Evolutionary conservation across 2,888 invertebrate genomes (phyloP).

Genomic region (Tipula helvola): DNA sequence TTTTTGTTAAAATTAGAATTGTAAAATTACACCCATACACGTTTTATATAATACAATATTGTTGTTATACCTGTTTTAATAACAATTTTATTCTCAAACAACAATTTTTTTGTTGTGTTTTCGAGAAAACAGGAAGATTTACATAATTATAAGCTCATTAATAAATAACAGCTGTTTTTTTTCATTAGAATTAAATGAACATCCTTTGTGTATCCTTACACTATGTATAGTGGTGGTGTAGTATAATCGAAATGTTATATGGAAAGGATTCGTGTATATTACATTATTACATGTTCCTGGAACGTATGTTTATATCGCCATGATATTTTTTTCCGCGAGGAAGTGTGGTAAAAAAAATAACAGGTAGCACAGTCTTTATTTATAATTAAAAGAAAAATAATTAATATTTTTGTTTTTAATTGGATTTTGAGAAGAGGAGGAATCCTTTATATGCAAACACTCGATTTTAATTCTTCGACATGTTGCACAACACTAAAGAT

Average conservation of each 20-base stretch:
- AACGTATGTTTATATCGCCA: neutral
- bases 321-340: neutral
- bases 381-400: neutral
- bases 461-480: neutral
- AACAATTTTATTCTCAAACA: neutral
- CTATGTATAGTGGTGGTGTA: neutral
- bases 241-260: neutral
- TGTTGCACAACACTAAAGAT: neutral
- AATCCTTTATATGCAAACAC: neutral
- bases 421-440: neutral
- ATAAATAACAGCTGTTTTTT: neutral
- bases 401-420: neutral
- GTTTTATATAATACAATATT: neutral
- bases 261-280: neutral
- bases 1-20: neutral
- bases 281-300: neutral
- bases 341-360: neutral
- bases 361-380: neutral
- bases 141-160: slow-evolving; percentile 4
- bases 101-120: neutral
- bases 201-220: neutral
- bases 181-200: neutral
- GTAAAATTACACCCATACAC: neutral
- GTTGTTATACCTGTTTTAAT: neutral
- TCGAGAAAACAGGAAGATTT: neutral